Evolutionary conservation across 2,797 vertebrate genomes (phyloP).

Genomic region (Echeneis naucrates): DNA sequence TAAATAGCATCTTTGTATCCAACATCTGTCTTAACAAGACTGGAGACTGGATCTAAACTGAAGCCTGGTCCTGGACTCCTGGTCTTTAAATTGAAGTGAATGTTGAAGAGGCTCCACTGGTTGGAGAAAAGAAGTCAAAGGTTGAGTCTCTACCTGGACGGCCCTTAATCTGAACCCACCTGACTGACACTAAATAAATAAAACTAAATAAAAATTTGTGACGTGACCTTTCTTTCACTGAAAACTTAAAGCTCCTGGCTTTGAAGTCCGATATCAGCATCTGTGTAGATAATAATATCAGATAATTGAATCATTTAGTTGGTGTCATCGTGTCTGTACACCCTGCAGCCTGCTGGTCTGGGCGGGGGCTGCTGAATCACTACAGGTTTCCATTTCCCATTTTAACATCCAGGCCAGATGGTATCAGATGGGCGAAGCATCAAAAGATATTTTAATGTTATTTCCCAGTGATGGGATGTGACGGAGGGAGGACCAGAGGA

Average conservation of each 20-base stretch:
- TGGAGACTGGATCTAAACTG: too few relatives aligned
- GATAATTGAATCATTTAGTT: constrained; percentile 61
- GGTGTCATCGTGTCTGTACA: constrained; percentile 3
- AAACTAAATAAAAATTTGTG: too few relatives aligned
- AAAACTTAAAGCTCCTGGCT: background rate
- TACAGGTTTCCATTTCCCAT: constrained; percentile 38
- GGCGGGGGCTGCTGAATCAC: background rate
- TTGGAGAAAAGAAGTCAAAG: too few relatives aligned
- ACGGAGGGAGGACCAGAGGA: background rate
- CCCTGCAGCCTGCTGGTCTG: background rate
- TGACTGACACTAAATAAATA: too few relatives aligned
- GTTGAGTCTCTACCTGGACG: too few relatives aligned
- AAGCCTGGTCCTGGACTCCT: too few relatives aligned
- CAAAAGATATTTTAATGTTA: constrained; percentile 11
- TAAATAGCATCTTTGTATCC: too few relatives aligned
- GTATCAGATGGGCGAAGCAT: constrained; percentile 15
- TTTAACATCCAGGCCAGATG: constrained; percentile 2
- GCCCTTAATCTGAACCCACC: too few relatives aligned
- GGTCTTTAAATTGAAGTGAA: too few relatives aligned
- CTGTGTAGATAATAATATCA: constrained; percentile 54
- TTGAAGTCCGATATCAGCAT: constrained; percentile 6
- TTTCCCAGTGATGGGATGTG: background rate
- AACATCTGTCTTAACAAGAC: too few relatives aligned
- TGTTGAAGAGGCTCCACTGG: too few relatives aligned
- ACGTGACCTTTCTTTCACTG: background rate